Conservation (phyloP, 53 echinoderm and acorn worm genomes). For the Actinopyga echinites region DNA sequence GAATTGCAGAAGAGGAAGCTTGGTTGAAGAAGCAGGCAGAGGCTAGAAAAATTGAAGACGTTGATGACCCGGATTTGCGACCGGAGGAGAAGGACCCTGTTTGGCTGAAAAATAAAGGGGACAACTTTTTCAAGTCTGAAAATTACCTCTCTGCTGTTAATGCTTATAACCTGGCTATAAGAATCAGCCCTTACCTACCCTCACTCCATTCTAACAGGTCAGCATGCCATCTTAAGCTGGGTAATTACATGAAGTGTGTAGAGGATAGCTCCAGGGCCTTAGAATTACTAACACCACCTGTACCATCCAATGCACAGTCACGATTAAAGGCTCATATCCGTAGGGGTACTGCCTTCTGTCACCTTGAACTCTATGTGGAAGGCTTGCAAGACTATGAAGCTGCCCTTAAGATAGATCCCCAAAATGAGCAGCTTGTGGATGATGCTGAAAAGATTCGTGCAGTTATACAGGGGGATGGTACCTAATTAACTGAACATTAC, state of each 20-base stretch:
- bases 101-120: slow-evolving; percentile 94
- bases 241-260: slow-evolving; percentile 97
- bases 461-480: slow-evolving; percentile 69
- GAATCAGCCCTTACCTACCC: slow-evolving; percentile 81
- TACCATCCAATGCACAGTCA: slow-evolving; percentile 84
- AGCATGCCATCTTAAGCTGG: slow-evolving; percentile 87
- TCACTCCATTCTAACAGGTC: slow-evolving; percentile 92
- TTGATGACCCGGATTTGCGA: slow-evolving; percentile 84
- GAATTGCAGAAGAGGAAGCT: slow-evolving; percentile 84
- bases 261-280: slow-evolving; percentile 95
- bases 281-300: slow-evolving; percentile 87
- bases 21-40: slow-evolving; percentile 99
- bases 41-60: slow-evolving; percentile 71
- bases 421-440: slow-evolving; percentile 60
- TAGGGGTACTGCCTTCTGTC: slow-evolving; percentile 95
- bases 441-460: slow-evolving; percentile 84
- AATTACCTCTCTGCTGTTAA: slow-evolving; percentile 94
- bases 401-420: slow-evolving; percentile 88
- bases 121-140: slow-evolving; percentile 88
- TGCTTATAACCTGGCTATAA: slow-evolving; percentile 91
- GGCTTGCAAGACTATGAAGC: slow-evolving; percentile 98
- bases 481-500: no score
- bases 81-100: slow-evolving; percentile 96
- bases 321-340: slow-evolving; percentile 79
- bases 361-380: slow-evolving; percentile 93